Base-by-base conservation (phyloP, 1,140 invertebrate genomes). In the Acromyrmex heyeri region DNA sequence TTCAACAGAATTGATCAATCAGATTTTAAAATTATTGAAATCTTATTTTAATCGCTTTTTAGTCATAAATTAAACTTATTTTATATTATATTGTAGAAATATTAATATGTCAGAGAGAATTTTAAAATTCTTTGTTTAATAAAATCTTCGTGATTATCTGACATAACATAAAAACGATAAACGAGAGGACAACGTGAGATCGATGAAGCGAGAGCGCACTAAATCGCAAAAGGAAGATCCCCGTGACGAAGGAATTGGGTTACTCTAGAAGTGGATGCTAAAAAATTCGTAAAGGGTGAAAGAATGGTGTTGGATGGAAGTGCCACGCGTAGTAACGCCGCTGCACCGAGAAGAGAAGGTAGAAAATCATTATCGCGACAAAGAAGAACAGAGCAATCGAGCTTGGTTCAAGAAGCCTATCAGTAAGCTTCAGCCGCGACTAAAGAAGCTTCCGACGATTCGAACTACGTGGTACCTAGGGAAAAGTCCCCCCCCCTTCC, bases 341-440 rank as follows among this genome's bases (percentile, higher is more conserved):
- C 0, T 3, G 30, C 30, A 6, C 30, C 57, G 16, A 48, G 12
- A 21, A 53, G 38, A 81, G 38, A 69, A 85, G 34, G 70, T 86
- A 59, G 86, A 76, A 89, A 90, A 86, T 92, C 85, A 91, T 92
- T 92, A 91, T 75, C 77, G 89, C 69, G 86, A 90, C 86, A 91
- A 91, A 92, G 85, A 85, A 75, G 77, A 91, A 82, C 76, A 77
- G 24, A 70, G 30, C 53, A 86, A 86, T 81, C 85, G 85, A 24
- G 64, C n/a, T 12, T 16, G 24, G 50, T 86, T 83, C 57, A 79
- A 87, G 78, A 70, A 89, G 88, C 65, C 59, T 90, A 89, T 89
- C 85, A 59, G 85, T 73, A 72, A 61, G 48, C 88, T 77, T 82
- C 73, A 90, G 85, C 21, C 78, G 78, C 16, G 64, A 55, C 72